Evolutionary conservation across 2,113 vertebrate genomes (phyloP).

Genomic region (Gallinago paraguaiae): DNA sequence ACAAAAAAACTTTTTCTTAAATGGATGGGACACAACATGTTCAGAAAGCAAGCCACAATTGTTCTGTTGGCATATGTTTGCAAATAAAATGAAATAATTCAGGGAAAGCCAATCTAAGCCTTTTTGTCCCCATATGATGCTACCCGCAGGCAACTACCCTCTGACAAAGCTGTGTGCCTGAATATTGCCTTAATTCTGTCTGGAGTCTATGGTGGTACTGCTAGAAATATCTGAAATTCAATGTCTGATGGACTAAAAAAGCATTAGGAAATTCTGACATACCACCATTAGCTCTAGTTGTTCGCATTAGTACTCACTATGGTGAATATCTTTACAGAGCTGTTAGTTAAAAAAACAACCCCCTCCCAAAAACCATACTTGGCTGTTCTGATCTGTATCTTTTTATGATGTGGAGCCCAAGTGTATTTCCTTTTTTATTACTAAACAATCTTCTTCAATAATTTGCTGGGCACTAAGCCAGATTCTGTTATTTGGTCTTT

Average conservation of each 20-base stretch:
- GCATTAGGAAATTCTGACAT: neutral
- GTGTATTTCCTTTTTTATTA: neutral
- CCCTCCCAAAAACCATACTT: neutral
- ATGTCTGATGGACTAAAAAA: neutral
- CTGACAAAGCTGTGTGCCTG: neutral
- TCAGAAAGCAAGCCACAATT: neutral
- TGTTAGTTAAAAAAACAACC: neutral
- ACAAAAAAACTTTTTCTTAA: neutral
- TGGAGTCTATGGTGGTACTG: neutral
- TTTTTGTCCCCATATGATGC: neutral
- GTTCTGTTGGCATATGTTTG: neutral
- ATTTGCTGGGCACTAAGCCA: neutral
- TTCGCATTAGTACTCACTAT: neutral
- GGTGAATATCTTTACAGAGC: neutral
- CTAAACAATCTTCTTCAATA: neutral
- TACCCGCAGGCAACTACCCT: neutral
- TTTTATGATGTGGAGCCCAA: neutral
- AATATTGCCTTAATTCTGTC: neutral
- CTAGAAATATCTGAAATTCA: neutral
- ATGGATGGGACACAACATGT: neutral
- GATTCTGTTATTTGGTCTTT: constrained; percentile 5
- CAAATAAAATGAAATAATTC: neutral
- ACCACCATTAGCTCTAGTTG: neutral
- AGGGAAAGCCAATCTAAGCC: neutral
- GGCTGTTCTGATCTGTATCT: neutral